Base-by-base conservation (phyloP, 2,797 vertebrate species). In the Mus spretus region DNA sequence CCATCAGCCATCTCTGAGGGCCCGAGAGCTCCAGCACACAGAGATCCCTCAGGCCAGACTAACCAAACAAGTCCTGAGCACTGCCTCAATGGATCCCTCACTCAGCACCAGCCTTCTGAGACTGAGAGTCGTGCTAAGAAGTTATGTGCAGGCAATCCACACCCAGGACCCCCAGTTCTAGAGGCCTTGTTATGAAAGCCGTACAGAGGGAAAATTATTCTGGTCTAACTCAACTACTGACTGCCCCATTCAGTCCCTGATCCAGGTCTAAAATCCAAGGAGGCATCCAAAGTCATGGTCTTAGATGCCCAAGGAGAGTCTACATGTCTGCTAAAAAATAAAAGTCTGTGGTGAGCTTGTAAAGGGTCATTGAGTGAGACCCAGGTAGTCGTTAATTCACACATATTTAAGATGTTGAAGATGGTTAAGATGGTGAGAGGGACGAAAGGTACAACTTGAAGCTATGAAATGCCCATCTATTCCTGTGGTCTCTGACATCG, bases 371-470 rank as follows among this genome's bases (percentile, higher is more conserved):
- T 0, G 0, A 74, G 26, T 65, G 65, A 91, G 87, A 81, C 44
- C 47, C 0, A 24, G 34, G 59, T 26, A 89, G 74, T 31, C 47
- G 65, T 53, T 74, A 78, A 63, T 70, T 81, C 53, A 17, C 40
- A 28, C 17, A 59, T 40, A 90, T 87, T 89, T 75, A 47, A 40
- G 85, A 94, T 8, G 3, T 77, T 87, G 57, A 83, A 93, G 93
- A 67, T 59, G 74, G 19, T 77, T 34, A 22, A 74, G 85, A 70
- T 95, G 10, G 12, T 57, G 31, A 11, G 47, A 82, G 22, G 2
- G 82, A 92, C 13, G 15, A 19, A 80, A 20, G 28, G 2, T 13
- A 34, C 10, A 63, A 47, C 44, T 53, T 20, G 65, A 92, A 95
- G 70, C 8, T 31, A 17, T 13, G 53, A 91, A 79, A 84, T 72